A percentile compares a stretch with the other conserved stretches of the same genome.
These are phyloP conservation scores for Ptilonorhynchus violaceus DNA, from an alignment of 2,113 vertebrate genomes.

Conservation along the genomic window DNA sequence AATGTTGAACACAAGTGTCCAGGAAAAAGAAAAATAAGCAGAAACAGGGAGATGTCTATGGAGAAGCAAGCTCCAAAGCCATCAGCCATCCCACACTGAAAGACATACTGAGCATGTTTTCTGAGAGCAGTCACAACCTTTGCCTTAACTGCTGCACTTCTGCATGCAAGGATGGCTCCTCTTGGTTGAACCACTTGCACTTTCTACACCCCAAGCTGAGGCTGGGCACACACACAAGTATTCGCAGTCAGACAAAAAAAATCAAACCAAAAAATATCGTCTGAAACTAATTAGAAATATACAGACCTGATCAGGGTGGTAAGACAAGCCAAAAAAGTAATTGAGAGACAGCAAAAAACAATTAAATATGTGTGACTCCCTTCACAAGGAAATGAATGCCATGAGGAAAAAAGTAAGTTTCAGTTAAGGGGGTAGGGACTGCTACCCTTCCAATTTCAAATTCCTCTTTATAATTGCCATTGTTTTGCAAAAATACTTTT, in stretches of 20 bases:
- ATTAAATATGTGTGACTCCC: neutral
- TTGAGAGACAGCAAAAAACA: neutral
- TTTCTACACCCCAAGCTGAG: neutral
- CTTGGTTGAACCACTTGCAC: neutral
- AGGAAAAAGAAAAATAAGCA: slow-evolving; percentile 50
- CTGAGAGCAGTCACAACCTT: neutral
- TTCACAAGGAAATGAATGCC: neutral
- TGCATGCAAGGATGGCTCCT: neutral
- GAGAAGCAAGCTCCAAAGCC: neutral
- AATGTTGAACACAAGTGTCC: slow-evolving; percentile 47
- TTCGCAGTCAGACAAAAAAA: neutral
- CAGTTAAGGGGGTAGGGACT: neutral
- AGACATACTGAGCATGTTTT: neutral
- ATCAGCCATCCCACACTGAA: neutral
- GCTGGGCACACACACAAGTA: neutral
- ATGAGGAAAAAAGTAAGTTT: neutral
- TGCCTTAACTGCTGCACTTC: neutral
- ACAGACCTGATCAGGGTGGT: neutral
- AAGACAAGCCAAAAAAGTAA: neutral
- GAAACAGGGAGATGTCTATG: neutral
- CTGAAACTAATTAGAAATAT: neutral
- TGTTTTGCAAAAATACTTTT: neutral
- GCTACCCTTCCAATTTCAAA: neutral
- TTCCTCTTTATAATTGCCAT: neutral
- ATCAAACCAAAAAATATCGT: neutral